These are phyloP conservation scores for Apostichopus leukothele DNA, from an alignment of 53 echinoderm and acorn worm genomes.

Conservation along the genomic window DNA sequence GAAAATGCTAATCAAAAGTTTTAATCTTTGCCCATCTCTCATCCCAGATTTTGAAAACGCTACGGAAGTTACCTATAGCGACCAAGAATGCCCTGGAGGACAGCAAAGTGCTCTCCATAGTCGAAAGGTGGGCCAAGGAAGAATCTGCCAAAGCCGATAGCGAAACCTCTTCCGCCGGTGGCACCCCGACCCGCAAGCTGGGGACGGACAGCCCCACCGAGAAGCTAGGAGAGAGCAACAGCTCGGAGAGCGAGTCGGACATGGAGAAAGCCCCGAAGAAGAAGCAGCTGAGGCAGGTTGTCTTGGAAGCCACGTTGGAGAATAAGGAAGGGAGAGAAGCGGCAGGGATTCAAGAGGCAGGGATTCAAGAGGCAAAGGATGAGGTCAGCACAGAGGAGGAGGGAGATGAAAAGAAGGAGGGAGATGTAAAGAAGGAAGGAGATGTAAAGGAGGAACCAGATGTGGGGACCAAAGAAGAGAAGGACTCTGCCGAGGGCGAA, in stretches of 20 bases:
- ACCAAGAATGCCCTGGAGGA: constrained; percentile 94
- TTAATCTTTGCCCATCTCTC: background rate
- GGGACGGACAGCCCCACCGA: constrained; percentile 59
- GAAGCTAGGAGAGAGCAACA: constrained; percentile 56
- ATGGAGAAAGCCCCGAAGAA: constrained; percentile 31
- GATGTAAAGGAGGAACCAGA: constrained; percentile 18
- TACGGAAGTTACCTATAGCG: constrained; percentile 78
- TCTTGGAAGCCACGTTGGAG: constrained; percentile 31
- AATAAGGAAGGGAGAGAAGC: constrained; percentile 41
- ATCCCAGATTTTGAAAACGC: constrained; percentile 72
- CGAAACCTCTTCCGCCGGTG: constrained; percentile 26
- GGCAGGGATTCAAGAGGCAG: constrained; percentile 21
- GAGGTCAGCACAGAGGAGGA: constrained; percentile 14
- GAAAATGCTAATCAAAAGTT: too few relatives aligned
- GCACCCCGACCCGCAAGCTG: constrained; percentile 22
- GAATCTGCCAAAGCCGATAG: constrained; percentile 47
- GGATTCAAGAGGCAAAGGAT: background rate
- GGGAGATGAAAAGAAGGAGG: constrained; percentile 35
- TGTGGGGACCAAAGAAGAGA: constrained; percentile 16
- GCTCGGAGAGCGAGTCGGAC: constrained; percentile 65
- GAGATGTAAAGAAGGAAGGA: background rate
- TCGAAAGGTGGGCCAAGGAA: constrained; percentile 83
- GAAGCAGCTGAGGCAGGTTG: constrained; percentile 45
- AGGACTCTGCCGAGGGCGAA: constrained; percentile 8
- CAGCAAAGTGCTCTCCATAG: constrained; percentile 85